phyloP scores from a whole-genome alignment of 2,113 vertebrate species.

The Sturnira hondurensis region DNA sequence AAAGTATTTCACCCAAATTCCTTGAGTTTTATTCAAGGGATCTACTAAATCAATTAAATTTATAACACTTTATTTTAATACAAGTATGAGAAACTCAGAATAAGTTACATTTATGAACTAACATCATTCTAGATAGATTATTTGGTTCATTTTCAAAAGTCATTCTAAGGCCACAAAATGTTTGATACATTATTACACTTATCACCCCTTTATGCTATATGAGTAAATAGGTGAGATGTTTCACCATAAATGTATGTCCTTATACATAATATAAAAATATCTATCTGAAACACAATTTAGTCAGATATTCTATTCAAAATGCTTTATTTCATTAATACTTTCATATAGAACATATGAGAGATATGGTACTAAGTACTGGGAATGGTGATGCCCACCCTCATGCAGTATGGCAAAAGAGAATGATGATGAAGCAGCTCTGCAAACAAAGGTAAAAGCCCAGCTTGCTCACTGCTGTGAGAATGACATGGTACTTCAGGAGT shows the following conservation, averaged over 20 bases:
- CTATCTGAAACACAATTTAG: background rate
- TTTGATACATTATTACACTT: background rate
- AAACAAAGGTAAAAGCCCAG: background rate
- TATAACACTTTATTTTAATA: background rate
- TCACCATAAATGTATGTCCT: background rate
- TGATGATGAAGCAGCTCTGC: background rate
- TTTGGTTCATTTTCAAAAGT: slow-evolving; percentile 8
- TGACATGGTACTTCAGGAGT: background rate
- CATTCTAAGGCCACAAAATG: background rate
- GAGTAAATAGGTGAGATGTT: background rate
- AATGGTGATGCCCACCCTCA: background rate
- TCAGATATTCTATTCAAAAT: background rate
- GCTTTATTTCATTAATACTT: background rate
- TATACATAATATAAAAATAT: background rate
- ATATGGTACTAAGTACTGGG: background rate
- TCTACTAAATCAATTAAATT: background rate
- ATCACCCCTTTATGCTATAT: background rate
- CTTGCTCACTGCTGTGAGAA: background rate
- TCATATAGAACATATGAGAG: background rate
- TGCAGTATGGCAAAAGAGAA: background rate
- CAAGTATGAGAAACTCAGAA: background rate
- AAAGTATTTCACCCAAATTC: background rate
- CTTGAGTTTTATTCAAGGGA: background rate
- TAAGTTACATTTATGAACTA: background rate
- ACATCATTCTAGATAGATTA: background rate